A percentile compares a stretch with the other conserved stretches of the same genome.
phyloP scores from a whole-genome alignment of 2,888 invertebrate species.

The Tinea semifulvella region DNA sequence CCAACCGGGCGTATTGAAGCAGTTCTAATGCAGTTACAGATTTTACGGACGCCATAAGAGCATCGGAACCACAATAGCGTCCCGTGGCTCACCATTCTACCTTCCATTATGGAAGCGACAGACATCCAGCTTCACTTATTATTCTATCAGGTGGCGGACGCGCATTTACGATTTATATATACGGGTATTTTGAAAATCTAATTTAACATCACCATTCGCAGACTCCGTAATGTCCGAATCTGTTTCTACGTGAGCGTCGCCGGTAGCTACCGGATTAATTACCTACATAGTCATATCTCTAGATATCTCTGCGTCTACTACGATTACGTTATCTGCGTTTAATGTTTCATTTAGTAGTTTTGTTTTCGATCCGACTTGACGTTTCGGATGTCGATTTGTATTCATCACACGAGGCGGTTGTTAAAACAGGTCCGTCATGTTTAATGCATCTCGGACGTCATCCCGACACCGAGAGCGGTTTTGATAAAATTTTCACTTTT shows the following conservation, averaged over 20 bases:
- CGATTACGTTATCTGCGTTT: slow-evolving; percentile 16
- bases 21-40: slow-evolving; percentile 37
- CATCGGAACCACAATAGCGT: slow-evolving; percentile 43
- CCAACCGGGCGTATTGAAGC: slow-evolving; percentile 59
- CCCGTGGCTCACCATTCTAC: slow-evolving; percentile 33
- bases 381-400: too few relatives aligned
- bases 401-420: too few relatives aligned
- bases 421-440: too few relatives aligned
- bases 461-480: too few relatives aligned
- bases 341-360: too few relatives aligned
- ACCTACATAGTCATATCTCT: neutral
- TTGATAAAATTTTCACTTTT: too few relatives aligned
- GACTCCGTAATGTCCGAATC: too few relatives aligned
- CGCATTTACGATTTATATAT: neutral
- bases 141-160: slow-evolving; percentile 47
- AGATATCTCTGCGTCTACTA: neutral
- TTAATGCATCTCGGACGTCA: too few relatives aligned
- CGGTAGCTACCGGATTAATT: neutral
- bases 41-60: slow-evolving; percentile 41
- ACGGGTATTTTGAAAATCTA: neutral
- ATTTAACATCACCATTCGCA: neutral
- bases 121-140: slow-evolving; percentile 31
- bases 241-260: neutral
- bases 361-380: too few relatives aligned
- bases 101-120: slow-evolving; percentile 32